These are phyloP conservation scores for Apogon talboti DNA, from an alignment of 2,797 vertebrate species.

Conservation along the genomic window DNA sequence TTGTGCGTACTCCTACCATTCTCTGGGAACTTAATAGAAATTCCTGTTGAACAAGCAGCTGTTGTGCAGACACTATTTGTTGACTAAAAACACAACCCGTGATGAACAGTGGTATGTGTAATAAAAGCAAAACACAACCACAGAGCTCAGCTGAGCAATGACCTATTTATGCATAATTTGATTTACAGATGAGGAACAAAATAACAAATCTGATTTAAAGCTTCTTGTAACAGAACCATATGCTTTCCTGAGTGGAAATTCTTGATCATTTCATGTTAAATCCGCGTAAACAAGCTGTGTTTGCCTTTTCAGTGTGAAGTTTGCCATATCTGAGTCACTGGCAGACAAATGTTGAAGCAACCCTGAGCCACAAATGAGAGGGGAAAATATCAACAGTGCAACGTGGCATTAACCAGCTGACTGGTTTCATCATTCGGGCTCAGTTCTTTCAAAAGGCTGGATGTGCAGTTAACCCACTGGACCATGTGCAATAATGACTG, in stretches of 20 bases:
- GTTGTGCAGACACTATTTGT: slow-evolving; percentile 52
- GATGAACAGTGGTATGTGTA: slow-evolving; percentile 20
- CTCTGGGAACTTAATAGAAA: slow-evolving; percentile 47
- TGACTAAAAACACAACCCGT: slow-evolving; percentile 62
- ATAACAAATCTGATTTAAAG: not conserved
- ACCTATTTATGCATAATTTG: slow-evolving; percentile 1
- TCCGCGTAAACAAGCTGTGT: slow-evolving; percentile 24
- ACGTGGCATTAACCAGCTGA: slow-evolving; percentile 81
- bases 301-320: slow-evolving; percentile 15
- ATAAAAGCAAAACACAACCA: slow-evolving; percentile 18
- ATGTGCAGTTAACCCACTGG: slow-evolving; percentile 39
- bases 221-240: not conserved
- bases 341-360: slow-evolving; percentile 23
- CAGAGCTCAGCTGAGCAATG: slow-evolving; percentile 14
- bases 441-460: slow-evolving; percentile 37
- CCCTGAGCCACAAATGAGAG: slow-evolving; percentile 53
- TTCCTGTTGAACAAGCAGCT: slow-evolving; percentile 54
- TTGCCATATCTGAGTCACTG: slow-evolving; percentile 31
- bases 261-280: not conserved
- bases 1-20: slow-evolving; percentile 6
- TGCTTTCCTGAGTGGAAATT: not conserved
- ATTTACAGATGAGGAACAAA: not conserved
- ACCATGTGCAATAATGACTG: slow-evolving; percentile 4
- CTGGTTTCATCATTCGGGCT: slow-evolving; percentile 65
- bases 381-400: slow-evolving; percentile 72